Evolutionary conservation across 2,888 invertebrate species (phyloP).

Genomic region (Galerucella calmariensis): DNA sequence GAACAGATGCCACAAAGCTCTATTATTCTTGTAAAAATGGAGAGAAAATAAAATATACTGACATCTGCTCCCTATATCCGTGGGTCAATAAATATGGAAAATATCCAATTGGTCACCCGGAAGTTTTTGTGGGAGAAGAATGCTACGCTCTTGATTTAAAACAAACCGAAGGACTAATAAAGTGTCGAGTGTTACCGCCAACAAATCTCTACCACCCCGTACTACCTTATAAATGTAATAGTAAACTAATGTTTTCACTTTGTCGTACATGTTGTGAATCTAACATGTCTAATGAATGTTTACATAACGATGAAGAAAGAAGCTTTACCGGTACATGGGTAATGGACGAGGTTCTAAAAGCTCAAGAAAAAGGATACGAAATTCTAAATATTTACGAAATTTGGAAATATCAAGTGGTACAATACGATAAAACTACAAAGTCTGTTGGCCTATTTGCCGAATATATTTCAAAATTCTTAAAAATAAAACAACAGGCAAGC

Average conservation of each 20-base stretch:
- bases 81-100: slow-evolving; percentile 16
- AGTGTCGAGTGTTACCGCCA: slow-evolving; percentile 13
- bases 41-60: slow-evolving; percentile 45
- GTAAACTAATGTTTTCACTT: too few relatives aligned
- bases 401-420: too few relatives aligned
- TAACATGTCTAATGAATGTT: too few relatives aligned
- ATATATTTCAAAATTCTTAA: too few relatives aligned
- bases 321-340: slow-evolving; percentile 53
- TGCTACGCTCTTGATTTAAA: too few relatives aligned
- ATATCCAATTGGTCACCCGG: background rate
- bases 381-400: slow-evolving; percentile 41
- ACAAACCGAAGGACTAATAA: background rate
- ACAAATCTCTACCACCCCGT: background rate
- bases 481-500: too few relatives aligned
- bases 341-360: slow-evolving; percentile 53
- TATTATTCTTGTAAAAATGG: slow-evolving; percentile 25
- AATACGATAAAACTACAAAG: too few relatives aligned
- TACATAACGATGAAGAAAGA: slow-evolving; percentile 39
- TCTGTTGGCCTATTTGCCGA: too few relatives aligned
- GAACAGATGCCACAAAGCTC: slow-evolving; percentile 32
- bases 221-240: too few relatives aligned
- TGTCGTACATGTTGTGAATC: too few relatives aligned
- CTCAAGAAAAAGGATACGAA: slow-evolving; percentile 52
- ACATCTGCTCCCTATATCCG: slow-evolving; percentile 33
- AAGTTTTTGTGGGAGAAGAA: background rate